A percentile compares a stretch with the other conserved stretches of the same genome.
phyloP scores from a whole-genome alignment of 2,113 vertebrate species.

The Morone chrysops region DNA sequence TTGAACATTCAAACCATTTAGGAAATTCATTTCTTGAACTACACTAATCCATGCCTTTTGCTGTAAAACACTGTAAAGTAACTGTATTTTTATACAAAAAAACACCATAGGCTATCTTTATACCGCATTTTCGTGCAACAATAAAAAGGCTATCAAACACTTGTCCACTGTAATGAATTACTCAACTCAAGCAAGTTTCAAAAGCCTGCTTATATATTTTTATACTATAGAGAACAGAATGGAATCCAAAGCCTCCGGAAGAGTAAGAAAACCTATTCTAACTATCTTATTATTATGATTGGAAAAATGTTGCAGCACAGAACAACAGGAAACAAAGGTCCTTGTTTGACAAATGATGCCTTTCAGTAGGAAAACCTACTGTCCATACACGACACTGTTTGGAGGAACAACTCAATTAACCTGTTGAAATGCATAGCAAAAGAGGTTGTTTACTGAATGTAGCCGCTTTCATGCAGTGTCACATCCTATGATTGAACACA shows the following conservation, averaged over 20 bases:
- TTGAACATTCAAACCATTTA: no score
- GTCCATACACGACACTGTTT: neutral
- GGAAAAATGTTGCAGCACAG: neutral
- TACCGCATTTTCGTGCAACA: neutral
- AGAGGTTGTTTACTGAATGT: constrained; percentile 13
- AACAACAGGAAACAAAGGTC: neutral
- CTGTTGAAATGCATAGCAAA: constrained; percentile 41
- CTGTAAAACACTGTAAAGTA: no score
- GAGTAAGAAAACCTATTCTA: neutral
- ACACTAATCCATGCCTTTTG: no score
- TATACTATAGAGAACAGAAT: neutral
- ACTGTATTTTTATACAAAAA: neutral
- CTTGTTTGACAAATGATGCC: constrained; percentile 43
- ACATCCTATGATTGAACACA: constrained; percentile 61
- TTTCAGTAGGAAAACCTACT: constrained; percentile 7
- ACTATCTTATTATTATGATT: no score
- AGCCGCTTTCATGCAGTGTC: constrained; percentile 53
- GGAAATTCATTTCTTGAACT: no score
- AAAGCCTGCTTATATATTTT: neutral
- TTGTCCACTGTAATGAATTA: neutral
- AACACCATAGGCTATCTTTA: neutral
- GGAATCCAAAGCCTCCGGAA: neutral
- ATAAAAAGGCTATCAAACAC: neutral
- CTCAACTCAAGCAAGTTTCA: neutral
- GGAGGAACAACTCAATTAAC: constrained; percentile 55